Evolutionary conservation across 2,113 vertebrate species (phyloP), one percentile per base, ranked within the genome.

Genomic region (Urocolius indicus): DNA sequence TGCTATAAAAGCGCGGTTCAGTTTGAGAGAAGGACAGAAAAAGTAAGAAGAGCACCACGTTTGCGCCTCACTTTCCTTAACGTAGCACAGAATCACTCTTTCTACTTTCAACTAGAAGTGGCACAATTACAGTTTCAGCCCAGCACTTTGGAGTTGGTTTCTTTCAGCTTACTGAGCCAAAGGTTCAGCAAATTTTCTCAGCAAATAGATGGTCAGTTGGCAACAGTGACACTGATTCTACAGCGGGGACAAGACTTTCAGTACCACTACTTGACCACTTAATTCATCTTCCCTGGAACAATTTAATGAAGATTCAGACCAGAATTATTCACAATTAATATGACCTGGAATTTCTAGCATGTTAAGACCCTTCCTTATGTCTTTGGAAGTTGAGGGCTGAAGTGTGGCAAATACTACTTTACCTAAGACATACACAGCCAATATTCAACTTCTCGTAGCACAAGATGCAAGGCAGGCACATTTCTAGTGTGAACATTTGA

Each of bases 131-230:
- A 30, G 1, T 2, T 54, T n/a, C 59, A 45, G 24, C 26, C 21
- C 45, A 32, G 61, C 16, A 3, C 34, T 38, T 11, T 22, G 4
- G 12, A 51, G 26, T 1, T 4, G 19, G 9, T 7, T 49, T 41
- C n/a, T 17, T 6, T 13, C 24, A 49, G 24, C 32, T 15, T 15
- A 27, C 36, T 26, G 26, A 46, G 11, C 17, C 2, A 1, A 30
- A 74, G 57, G 49, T 6, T n/a, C n/a, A 57, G 5, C 24, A 7
- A 16, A 65, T 2, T 6, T 26, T 24, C 62, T 51, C 75, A 77
- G 71, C 36, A 52, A n/a, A n/a, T 2, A 15, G 0, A 26, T 0
- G 7, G 19, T 1, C 4, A 46, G 6, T 0, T 17, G 19, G 65
- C 55, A 90, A 49, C 1, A 16, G 19, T 24, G 41, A 55, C 0